These are phyloP conservation scores for Peromyscus nudipes DNA, from an alignment of 2,797 vertebrate genomes.

Conservation along the genomic window DNA sequence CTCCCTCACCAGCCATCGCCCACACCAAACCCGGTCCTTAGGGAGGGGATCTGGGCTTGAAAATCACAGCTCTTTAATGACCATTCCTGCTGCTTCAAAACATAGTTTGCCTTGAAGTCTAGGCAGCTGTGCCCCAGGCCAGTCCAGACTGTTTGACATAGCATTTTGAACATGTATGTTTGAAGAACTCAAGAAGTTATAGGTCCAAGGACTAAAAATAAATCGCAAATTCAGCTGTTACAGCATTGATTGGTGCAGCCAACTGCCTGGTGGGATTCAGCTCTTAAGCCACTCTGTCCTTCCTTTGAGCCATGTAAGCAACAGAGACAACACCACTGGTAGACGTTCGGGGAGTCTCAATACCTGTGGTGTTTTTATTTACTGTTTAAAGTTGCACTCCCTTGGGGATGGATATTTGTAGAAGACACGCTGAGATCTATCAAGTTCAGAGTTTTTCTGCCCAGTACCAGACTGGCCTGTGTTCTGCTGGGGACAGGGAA, in stretches of 20 bases:
- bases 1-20: not conserved
- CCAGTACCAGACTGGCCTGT: not conserved
- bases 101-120: conserved; percentile 21
- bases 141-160: conserved; percentile 39
- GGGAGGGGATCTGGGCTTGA: not conserved
- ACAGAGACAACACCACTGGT: not conserved
- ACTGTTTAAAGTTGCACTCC: not conserved
- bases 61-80: not conserved
- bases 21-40: not conserved
- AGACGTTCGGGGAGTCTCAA: not conserved
- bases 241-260: not conserved
- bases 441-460: not conserved
- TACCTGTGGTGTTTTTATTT: not conserved
- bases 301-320: not conserved
- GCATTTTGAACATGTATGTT: conserved; percentile 12
- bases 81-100: not conserved
- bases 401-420: not conserved
- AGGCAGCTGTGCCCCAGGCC: not conserved
- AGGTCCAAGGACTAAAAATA: conserved; percentile 29
- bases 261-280: not conserved
- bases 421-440: not conserved
- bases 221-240: conserved; percentile 26
- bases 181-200: conserved; percentile 24
- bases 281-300: not conserved
- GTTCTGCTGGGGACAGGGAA: not conserved